These are phyloP conservation scores for Carassius gibelio DNA, from an alignment of 2,113 vertebrate genomes.

Conservation along the genomic window DNA sequence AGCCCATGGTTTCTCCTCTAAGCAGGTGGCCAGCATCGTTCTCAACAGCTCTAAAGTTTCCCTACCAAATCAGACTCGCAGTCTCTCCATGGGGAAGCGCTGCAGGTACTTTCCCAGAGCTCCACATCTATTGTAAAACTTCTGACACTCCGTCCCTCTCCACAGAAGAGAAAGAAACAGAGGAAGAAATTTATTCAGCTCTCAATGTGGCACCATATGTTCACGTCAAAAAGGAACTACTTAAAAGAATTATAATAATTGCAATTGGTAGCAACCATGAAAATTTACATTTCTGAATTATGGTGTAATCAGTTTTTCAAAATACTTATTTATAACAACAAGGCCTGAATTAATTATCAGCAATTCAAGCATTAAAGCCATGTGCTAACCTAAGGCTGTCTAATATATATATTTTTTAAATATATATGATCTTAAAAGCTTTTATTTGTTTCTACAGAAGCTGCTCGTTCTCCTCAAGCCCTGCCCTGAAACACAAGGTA, in stretches of 20 bases:
- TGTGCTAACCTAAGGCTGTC: neutral
- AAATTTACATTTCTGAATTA: slow-evolving; percentile 42
- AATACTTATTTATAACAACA: slow-evolving; percentile 33
- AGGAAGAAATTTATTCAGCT: slow-evolving; percentile 59
- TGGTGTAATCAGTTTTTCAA: neutral
- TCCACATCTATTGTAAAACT: slow-evolving; percentile 50
- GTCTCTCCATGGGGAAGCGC: slow-evolving; percentile 71
- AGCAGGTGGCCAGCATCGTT: slow-evolving; percentile 58
- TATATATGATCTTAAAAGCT: neutral
- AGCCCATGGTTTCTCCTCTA: slow-evolving; percentile 64
- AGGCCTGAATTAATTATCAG: neutral
- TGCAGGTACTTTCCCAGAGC: slow-evolving; percentile 68
- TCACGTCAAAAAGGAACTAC: slow-evolving; percentile 52
- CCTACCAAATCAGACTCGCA: slow-evolving; percentile 67
- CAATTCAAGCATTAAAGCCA: neutral
- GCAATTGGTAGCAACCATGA: slow-evolving; percentile 49
- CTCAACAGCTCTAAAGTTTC: slow-evolving; percentile 57
- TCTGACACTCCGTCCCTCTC: neutral
- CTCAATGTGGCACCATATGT: slow-evolving; percentile 44
- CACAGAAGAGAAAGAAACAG: slow-evolving; percentile 45
- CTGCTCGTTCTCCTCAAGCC: slow-evolving; percentile 87
- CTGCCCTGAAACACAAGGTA: slow-evolving; percentile 81
- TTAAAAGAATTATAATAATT: slow-evolving; percentile 43
- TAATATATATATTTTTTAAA: neutral
- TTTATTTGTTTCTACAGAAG: slow-evolving; percentile 72